Base-by-base conservation (phyloP, 2,888 invertebrate genomes). In the Drosophila infuscata region DNA sequence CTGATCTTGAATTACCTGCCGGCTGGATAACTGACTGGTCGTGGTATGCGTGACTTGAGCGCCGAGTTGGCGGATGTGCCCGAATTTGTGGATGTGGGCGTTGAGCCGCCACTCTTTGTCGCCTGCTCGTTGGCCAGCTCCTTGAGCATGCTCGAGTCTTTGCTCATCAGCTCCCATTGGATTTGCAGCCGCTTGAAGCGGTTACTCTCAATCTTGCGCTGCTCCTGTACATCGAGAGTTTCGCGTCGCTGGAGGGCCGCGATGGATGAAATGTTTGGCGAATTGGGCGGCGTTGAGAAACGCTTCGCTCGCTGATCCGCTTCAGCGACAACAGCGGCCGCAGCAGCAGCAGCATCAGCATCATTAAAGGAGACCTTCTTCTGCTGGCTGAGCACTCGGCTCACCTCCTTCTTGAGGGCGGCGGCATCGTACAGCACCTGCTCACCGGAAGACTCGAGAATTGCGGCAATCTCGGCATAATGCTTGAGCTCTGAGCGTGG, bases 241-340 rank as follows among this genome's bases (percentile, higher is more conserved):
- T 83, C 87, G 12, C 89, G 82, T 53, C 86, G 88, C 63, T 83
- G 77, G 51, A 74, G 60, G 9, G 81, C 68, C 17, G 92, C 94
- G 91, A 95, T 94, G 56, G 96, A 96, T 54, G 96, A 96, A 79
- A 96, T 95, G 92, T 96, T 96, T 56, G 96, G 96, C 51, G 96
- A 96, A 92, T 96, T 96, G 75, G 96, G 96, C 70, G 96, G 96
- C 72, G 96, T 96, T 49, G 94, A 93, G 70, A 95, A 93, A 84
- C 93, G 91, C 57, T 92, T 87, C 33, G 79, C 76, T 0, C 72
- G 81, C 43, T 64, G 75, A 52, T 70, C 73, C 41, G 67, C 38
- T 36, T 74, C 64, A 15, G 46, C 8, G 46, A 8, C 8, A 15
- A 25, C 46, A 46, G 46, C 46, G 15, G 70, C 63, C 25, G 68